A percentile compares a stretch with the other conserved stretches of the same genome.
Evolutionary conservation across 2,113 vertebrate genomes (phyloP).

Genomic region (Lepidothrix coronata): DNA sequence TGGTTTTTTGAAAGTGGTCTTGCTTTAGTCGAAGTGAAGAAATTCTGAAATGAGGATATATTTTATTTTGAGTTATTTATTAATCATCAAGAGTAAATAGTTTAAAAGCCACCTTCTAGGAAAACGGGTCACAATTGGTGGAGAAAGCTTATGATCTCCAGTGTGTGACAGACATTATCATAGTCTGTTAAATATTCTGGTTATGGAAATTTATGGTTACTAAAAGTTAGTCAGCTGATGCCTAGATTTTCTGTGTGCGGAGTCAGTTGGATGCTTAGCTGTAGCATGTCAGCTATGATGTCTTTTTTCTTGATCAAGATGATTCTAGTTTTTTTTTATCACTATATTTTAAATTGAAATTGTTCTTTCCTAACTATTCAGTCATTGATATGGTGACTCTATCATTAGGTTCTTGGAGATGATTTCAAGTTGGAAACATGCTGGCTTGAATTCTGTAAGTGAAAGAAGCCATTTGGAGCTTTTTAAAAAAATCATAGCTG

Average conservation of each 20-base stretch:
- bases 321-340: background rate
- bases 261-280: background rate
- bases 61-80: background rate
- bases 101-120: background rate
- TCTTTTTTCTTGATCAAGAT: background rate
- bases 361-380: background rate
- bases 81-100: background rate
- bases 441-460: background rate
- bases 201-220: background rate
- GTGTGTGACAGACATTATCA: background rate
- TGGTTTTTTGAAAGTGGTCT: background rate
- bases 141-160: background rate
- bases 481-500: background rate
- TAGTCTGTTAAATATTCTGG: background rate
- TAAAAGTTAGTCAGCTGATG: background rate
- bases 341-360: background rate
- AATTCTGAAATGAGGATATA: background rate
- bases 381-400: background rate
- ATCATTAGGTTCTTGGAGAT: background rate
- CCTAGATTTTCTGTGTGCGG: background rate
- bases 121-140: background rate
- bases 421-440: background rate
- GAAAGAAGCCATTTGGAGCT: background rate
- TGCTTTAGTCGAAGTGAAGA: background rate
- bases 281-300: background rate